Evolutionary conservation across 2,888 invertebrate genomes (phyloP).

Genomic region (Escarpia spicata): DNA sequence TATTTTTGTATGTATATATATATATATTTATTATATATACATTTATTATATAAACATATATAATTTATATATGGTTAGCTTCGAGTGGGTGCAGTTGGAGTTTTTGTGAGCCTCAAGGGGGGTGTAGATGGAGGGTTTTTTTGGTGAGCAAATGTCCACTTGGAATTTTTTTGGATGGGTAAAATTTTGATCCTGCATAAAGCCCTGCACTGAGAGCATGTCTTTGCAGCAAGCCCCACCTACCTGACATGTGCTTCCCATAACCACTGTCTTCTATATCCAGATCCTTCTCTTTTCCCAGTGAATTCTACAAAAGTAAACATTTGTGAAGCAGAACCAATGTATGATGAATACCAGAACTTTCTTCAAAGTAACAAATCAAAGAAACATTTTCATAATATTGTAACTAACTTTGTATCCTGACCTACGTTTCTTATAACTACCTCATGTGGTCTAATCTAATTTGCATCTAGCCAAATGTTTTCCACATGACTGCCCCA

Average conservation of each 20-base stretch:
- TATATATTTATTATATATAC: too few relatives aligned
- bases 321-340: neutral
- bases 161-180: too few relatives aligned
- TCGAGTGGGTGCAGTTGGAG: too few relatives aligned
- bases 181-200: too few relatives aligned
- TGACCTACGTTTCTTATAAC: neutral
- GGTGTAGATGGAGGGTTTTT: too few relatives aligned
- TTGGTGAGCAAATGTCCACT: too few relatives aligned
- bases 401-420: neutral
- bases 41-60: too few relatives aligned
- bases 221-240: too few relatives aligned
- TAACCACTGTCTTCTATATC: neutral
- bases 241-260: neutral
- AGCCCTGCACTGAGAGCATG: too few relatives aligned
- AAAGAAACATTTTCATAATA: neutral
- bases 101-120: too few relatives aligned
- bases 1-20: too few relatives aligned
- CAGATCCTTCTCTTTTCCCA: neutral
- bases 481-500: neutral
- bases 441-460: neutral
- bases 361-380: neutral
- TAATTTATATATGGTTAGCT: too few relatives aligned
- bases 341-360: neutral
- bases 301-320: neutral
- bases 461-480: neutral